These are phyloP conservation scores for Ischnura elegans DNA, from an alignment of 2,888 invertebrate species.

Conservation along the genomic window DNA sequence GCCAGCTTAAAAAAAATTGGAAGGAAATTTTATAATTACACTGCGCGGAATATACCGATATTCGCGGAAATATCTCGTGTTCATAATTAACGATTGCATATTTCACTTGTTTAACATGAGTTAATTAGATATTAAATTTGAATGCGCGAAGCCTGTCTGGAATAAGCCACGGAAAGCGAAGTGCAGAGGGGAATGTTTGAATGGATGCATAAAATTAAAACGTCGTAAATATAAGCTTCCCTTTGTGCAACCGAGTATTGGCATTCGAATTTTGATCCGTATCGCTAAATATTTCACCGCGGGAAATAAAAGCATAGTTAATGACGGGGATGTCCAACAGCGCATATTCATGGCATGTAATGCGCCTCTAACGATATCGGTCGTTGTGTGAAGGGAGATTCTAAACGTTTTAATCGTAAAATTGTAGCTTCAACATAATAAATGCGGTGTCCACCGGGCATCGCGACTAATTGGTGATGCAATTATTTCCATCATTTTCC, in stretches of 20 bases:
- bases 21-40: background rate
- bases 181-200: background rate
- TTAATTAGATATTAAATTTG: background rate
- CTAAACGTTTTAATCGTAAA: background rate
- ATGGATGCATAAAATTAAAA: background rate
- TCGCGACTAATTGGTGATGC: background rate
- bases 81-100: background rate
- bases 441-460: background rate
- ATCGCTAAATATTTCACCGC: background rate
- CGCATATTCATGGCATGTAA: background rate
- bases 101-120: background rate
- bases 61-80: background rate
- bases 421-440: background rate
- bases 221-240: background rate
- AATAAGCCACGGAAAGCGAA: background rate
- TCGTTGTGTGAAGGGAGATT: background rate
- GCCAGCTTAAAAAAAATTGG: background rate
- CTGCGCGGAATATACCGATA: background rate
- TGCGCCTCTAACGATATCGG: background rate
- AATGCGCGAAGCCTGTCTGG: background rate
- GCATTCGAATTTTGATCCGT: background rate
- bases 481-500: constrained; percentile 4
- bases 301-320: background rate
- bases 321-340: background rate
- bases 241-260: background rate